A percentile compares a stretch with the other conserved stretches of the same genome.
phyloP scores from a whole-genome alignment of 2,113 vertebrate genomes.

The Lophotis ruficrista region DNA sequence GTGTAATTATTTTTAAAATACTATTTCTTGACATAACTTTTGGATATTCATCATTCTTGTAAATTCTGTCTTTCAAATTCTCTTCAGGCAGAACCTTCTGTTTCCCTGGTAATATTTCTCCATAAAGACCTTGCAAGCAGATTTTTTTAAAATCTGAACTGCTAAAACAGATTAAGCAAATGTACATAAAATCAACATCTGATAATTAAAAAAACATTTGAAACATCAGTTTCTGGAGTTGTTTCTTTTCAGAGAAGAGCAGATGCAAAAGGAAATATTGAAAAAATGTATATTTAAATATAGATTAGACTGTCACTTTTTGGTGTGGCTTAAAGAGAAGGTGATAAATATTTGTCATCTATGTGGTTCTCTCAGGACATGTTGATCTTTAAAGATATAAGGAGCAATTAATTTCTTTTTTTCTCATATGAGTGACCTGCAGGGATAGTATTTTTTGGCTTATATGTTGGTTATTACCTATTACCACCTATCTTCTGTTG shows the following conservation, averaged over 20 bases:
- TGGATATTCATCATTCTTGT: background rate
- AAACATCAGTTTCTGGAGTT: background rate
- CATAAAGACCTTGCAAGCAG: background rate
- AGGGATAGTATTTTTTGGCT: background rate
- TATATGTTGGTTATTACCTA: background rate
- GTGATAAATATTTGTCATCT: background rate
- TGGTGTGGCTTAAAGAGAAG: background rate
- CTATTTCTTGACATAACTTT: background rate
- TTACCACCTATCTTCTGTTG: background rate
- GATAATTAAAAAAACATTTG: background rate
- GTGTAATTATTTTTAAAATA: background rate
- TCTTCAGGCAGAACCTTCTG: background rate
- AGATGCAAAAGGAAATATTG: background rate
- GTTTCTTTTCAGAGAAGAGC: background rate
- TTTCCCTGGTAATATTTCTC: background rate
- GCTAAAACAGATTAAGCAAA: background rate
- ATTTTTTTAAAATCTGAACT: background rate
- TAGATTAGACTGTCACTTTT: background rate
- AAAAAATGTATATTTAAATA: background rate
- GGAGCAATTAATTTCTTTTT: background rate
- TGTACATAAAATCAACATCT: background rate
- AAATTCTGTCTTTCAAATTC: background rate
- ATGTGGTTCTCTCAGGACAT: background rate
- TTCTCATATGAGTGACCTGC: background rate
- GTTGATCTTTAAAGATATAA: background rate